Conservation (phyloP, 2,113 vertebrate genomes). For the Antennarius striatus region DNA sequence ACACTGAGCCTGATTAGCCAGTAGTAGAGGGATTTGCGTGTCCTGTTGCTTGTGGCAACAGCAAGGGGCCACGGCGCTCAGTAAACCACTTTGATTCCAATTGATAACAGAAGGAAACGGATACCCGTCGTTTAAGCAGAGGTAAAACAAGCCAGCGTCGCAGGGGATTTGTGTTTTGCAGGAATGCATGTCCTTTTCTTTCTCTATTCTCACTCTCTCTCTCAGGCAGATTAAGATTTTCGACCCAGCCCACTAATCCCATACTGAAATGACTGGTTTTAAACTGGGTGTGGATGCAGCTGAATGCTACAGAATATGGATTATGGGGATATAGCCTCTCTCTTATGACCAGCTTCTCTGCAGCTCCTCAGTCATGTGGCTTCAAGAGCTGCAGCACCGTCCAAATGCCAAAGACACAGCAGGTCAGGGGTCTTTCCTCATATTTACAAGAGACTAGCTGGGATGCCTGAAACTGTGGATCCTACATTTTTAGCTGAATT, state of each 20-base stretch:
- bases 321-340: slow-evolving; percentile 23
- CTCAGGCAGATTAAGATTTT: slow-evolving; percentile 65
- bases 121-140: slow-evolving; percentile 38
- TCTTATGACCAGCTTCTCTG: slow-evolving; percentile 17
- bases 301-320: slow-evolving; percentile 45
- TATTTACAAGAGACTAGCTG: slow-evolving; percentile 5
- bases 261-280: slow-evolving; percentile 39
- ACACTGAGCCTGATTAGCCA: slow-evolving; percentile 22
- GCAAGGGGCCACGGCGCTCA: slow-evolving; percentile 35
- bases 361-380: slow-evolving; percentile 16
- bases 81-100: slow-evolving; percentile 71
- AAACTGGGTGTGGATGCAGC: slow-evolving; percentile 37
- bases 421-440: slow-evolving; percentile 32
- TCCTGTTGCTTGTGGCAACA: slow-evolving; percentile 84
- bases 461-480: slow-evolving; percentile 5
- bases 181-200: slow-evolving; percentile 30
- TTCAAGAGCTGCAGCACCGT: slow-evolving; percentile 22
- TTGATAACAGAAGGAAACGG: slow-evolving; percentile 73
- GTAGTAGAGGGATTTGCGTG: slow-evolving; percentile 46
- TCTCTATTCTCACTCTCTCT: slow-evolving; percentile 22
- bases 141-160: slow-evolving; percentile 26
- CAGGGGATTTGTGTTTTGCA: slow-evolving; percentile 35
- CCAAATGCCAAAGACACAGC: slow-evolving; percentile 38
- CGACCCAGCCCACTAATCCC: slow-evolving; percentile 54
- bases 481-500: slow-evolving; percentile 47